Base-by-base conservation (phyloP, 2,113 vertebrate genomes). In the Psephotus haematonotus region DNA sequence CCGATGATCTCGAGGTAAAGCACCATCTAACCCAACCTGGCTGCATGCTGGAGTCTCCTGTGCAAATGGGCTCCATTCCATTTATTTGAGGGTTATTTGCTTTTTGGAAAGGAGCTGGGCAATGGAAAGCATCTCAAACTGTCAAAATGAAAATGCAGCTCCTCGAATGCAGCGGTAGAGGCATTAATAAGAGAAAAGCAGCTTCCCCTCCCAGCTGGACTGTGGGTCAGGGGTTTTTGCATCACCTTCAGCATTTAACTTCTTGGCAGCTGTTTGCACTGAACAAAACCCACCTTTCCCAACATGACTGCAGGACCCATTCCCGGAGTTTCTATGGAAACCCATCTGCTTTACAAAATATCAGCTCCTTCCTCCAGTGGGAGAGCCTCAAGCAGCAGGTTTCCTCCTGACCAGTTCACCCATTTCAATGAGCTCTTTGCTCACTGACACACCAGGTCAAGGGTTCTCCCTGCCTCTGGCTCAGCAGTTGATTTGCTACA, bases 281-380 rank as follows among this genome's bases (percentile, higher is more conserved):
- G 64, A 67, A 57, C 69, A 20, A 31, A 74, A 86, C 7, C 3
- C 29, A 72, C 43, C 71, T 77, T 88, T 86, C 80, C 55, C 60
- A 57, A 33, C 1, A 13, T 23, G 60, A 91, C 10, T 70, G 10
- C 72, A 86, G 62, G 91, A 86, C 91, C 46, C 35, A 88, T 84
- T 95, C 55, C 69, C 3, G 11, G 35, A 44, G 91, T 96, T 95
- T 92, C 96, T 62, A 92, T 92, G 91, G 94, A 92, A 95, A 95
- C 87, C 37, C 89, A 84, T 28, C 86, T 94, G 93, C 84, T 82
- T 94, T 91, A 65, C 33, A 82, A 87, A 91, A 68, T 60, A 82
- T 49, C 88, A 88, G 13, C 52, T 95, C 13, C 47, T 84, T 78
- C 52, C 37, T 71, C 13, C 70, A 49, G 47, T 71, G 65, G 62